Evolutionary conservation across 2,797 vertebrate species (phyloP).

Genomic region (Phalloptychus januarius): DNA sequence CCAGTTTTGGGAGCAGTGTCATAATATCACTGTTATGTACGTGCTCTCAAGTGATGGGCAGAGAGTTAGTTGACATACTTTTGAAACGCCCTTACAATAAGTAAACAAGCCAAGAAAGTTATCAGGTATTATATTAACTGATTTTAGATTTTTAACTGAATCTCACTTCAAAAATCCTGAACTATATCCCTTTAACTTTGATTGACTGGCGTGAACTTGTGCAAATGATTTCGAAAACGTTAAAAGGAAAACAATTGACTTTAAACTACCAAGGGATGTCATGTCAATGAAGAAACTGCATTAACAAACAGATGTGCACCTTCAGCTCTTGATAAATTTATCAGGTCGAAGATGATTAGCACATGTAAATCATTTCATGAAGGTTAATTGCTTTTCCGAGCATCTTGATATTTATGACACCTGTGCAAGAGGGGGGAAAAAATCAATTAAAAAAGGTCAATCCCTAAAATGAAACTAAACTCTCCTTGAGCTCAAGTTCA

Average conservation of each 20-base stretch:
- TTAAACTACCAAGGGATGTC: slow-evolving; percentile 5
- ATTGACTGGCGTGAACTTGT: background rate
- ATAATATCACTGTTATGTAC: background rate
- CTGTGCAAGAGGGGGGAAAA: slow-evolving; percentile 29
- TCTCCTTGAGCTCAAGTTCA: slow-evolving; percentile 24
- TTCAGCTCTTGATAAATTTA: slow-evolving; percentile 25
- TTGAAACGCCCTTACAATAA: background rate
- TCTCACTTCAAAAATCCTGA: background rate
- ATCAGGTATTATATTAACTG: background rate
- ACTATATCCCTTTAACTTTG: background rate
- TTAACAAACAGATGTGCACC: background rate
- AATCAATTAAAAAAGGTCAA: slow-evolving; percentile 72
- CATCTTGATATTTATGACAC: slow-evolving; percentile 70
- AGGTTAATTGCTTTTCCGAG: slow-evolving; percentile 71
- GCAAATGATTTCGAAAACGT: slow-evolving; percentile 22
- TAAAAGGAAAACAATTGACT: slow-evolving; percentile 4
- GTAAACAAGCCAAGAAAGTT: background rate
- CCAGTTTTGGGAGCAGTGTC: background rate
- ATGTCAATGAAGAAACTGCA: slow-evolving; percentile 9
- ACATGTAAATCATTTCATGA: slow-evolving; percentile 59
- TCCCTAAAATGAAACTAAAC: slow-evolving; percentile 40
- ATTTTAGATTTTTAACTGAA: background rate
- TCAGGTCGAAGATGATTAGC: slow-evolving; percentile 42
- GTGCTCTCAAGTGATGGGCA: background rate
- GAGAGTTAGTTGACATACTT: background rate